A percentile compares a stretch with the other conserved stretches of the same genome.
phyloP scores from a whole-genome alignment of 2,888 invertebrate genomes.

The Drosophila leonis region DNA sequence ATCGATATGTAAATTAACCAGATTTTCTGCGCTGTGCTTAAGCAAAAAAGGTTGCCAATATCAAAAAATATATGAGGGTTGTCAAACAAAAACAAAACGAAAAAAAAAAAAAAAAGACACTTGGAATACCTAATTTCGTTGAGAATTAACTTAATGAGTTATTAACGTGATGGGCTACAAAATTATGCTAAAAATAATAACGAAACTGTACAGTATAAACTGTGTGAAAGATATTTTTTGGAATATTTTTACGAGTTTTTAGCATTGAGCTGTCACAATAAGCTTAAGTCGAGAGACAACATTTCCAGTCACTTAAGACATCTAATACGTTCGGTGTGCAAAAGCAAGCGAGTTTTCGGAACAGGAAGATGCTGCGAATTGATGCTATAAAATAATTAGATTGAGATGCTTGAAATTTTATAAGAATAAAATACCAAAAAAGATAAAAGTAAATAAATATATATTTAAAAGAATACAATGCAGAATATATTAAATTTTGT shows the following conservation, averaged over 20 bases:
- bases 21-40: slow-evolving; percentile 21
- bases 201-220: slow-evolving; percentile 25
- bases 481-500: neutral
- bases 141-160: slow-evolving; percentile 44
- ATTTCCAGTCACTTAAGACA: slow-evolving; percentile 18
- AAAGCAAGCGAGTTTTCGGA: slow-evolving; percentile 27
- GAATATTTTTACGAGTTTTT: neutral
- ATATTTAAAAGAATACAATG: neutral
- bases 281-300: slow-evolving; percentile 24
- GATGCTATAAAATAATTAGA: neutral
- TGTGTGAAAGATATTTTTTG: slow-evolving; percentile 22
- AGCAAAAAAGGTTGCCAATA: slow-evolving; percentile 36
- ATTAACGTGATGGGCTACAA: slow-evolving; percentile 38
- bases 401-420: neutral
- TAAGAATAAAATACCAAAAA: neutral
- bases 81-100: neutral
- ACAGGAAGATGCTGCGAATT: slow-evolving; percentile 27
- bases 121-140: slow-evolving; percentile 33
- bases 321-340: slow-evolving; percentile 2
- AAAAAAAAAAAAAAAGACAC: neutral
- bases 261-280: slow-evolving; percentile 36
- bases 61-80: slow-evolving; percentile 16
- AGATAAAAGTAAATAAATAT: neutral
- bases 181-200: slow-evolving; percentile 30
- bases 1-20: slow-evolving; percentile 69